Evolutionary conservation across 2,113 vertebrate species (phyloP).

Genomic region (Leptobrachium leishanense): DNA sequence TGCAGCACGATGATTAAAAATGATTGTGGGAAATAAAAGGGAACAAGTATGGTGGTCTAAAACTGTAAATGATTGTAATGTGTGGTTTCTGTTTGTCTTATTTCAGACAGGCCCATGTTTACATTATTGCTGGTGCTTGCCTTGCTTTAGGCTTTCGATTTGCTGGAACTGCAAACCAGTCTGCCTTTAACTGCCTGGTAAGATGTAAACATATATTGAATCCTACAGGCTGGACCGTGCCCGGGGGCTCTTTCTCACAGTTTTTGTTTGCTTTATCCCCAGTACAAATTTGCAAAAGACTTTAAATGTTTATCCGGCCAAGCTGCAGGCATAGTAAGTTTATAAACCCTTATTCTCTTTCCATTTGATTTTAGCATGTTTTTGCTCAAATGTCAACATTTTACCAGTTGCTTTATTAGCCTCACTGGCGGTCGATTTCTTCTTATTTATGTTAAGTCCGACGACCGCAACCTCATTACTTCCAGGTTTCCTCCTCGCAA

Average conservation of each 20-base stretch:
- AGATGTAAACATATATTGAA: constrained; percentile 37
- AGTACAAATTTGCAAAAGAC: constrained; percentile 88
- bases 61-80: background rate
- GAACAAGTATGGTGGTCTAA: no score
- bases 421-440: no score
- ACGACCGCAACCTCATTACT: no score
- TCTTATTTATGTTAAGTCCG: no score
- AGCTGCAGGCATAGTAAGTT: constrained; percentile 85
- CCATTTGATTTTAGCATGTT: background rate
- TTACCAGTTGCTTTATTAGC: no score
- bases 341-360: background rate
- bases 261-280: constrained; percentile 49
- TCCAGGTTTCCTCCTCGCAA: no score
- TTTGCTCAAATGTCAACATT: no score
- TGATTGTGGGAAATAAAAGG: no score
- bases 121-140: constrained; percentile 95
- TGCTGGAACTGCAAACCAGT: constrained; percentile 91
- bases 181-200: constrained; percentile 94
- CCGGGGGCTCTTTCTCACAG: background rate
- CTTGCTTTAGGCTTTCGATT: constrained; percentile 93
- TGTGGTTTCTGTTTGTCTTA: background rate
- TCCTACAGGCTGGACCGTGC: background rate
- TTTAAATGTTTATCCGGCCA: constrained; percentile 89
- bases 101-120: constrained; percentile 91
- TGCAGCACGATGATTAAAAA: no score